Percentiles rank a stretch among this genome's conserved stretches.
Evolutionary conservation across 2,888 invertebrate species (phyloP).

Genomic region (Nipponacmea schrenckii): DNA sequence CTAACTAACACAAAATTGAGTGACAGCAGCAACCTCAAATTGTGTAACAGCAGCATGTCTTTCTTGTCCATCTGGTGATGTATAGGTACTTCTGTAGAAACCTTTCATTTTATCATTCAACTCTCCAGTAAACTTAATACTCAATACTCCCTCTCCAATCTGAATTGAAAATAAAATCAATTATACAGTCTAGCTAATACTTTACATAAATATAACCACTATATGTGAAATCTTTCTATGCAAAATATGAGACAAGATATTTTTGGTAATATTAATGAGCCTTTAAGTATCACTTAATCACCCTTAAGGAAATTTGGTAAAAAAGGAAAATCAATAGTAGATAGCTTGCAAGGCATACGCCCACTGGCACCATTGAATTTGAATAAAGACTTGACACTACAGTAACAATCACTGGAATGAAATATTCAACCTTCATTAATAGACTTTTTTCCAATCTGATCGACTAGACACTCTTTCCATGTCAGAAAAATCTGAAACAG

Average conservation of each 20-base stretch:
- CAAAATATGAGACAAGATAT: not conserved
- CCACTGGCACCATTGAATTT: too few species aligned
- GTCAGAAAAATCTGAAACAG: too few species aligned
- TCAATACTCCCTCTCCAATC: constrained; percentile 68
- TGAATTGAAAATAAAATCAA: constrained; percentile 25
- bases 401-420: too few species aligned
- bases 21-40: constrained; percentile 71
- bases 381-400: too few species aligned
- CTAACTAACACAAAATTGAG: not conserved
- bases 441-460: too few species aligned
- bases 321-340: too few species aligned
- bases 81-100: constrained; percentile 91
- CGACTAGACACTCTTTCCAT: too few species aligned
- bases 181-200: not conserved
- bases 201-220: not conserved
- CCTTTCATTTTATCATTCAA: constrained; percentile 94
- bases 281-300: not conserved
- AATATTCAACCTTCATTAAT: too few species aligned
- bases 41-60: constrained; percentile 85
- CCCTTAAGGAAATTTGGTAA: not conserved
- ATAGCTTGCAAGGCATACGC: too few species aligned
- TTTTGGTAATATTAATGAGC: too few species aligned
- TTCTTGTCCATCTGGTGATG: constrained; percentile 77
- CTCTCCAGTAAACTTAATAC: constrained; percentile 83
- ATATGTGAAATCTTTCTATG: not conserved